Conservation (phyloP, 2,113 vertebrate genomes). For the Phainopepla nitens region DNA sequence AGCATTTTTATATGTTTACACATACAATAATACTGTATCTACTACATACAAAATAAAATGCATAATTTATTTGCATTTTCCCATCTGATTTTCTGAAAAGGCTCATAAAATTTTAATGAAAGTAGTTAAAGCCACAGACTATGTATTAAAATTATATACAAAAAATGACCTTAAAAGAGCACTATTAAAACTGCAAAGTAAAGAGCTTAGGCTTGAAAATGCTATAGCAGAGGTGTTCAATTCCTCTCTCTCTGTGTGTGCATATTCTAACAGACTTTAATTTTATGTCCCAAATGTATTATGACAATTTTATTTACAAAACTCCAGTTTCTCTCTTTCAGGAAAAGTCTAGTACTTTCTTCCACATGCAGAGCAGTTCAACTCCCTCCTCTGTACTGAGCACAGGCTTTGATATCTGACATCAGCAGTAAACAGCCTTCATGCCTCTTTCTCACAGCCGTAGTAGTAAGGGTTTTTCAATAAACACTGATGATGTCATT, state of each 20-base stretch:
- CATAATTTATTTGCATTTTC: slow-evolving; percentile 48
- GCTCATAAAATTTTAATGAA: slow-evolving; percentile 39
- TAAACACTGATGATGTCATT: neutral
- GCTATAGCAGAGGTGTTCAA: neutral
- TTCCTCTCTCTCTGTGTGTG: neutral
- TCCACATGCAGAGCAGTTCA: neutral
- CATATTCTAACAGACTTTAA: neutral
- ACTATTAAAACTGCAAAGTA: neutral
- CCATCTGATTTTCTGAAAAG: slow-evolving; percentile 34
- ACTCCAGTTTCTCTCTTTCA: neutral
- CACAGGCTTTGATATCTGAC: neutral
- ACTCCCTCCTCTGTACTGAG: neutral
- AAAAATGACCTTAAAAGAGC: slow-evolving; percentile 1
- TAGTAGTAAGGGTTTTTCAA: neutral
- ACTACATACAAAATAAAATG: slow-evolving; percentile 28
- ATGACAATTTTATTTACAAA: neutral
- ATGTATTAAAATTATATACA: neutral
- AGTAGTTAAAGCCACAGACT: neutral
- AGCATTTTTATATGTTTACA: slow-evolving; percentile 35
- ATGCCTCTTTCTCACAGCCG: neutral
- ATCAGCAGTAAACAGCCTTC: neutral
- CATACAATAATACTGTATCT: slow-evolving; percentile 8
- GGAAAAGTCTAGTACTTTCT: neutral
- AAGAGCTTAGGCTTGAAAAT: neutral
- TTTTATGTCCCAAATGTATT: neutral